Conservation (phyloP, 1,140 invertebrate species). For the Patella vulgata region DNA sequence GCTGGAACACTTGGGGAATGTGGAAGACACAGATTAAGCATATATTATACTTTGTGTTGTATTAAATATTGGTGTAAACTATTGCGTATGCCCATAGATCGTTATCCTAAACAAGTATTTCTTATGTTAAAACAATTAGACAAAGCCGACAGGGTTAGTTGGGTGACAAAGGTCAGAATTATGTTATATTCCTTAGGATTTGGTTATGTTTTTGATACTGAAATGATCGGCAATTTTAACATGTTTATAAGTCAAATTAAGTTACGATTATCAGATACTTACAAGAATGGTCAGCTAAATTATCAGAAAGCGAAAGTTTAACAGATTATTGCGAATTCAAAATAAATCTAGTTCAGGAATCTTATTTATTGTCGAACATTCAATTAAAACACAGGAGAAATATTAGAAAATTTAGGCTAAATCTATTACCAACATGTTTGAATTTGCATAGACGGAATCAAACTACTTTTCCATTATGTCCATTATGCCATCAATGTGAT, state of each 20-base stretch:
- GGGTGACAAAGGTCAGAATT: conserved; percentile 6
- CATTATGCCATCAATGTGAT: no score
- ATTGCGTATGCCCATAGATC: conserved; percentile 3
- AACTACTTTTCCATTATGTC: no score
- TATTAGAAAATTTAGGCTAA: no score
- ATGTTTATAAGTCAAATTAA: conserved; percentile 9
- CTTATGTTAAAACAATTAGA: conserved; percentile 14
- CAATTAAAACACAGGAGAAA: no score
- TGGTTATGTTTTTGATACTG: conserved; percentile 7
- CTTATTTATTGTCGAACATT: no score
- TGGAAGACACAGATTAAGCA: conserved; percentile 7
- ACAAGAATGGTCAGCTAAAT: no score
- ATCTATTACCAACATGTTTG: no score
- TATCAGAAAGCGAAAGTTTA: no score
- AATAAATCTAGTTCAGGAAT: no score
- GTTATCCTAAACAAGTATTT: conserved; percentile 15
- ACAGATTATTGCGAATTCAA: no score
- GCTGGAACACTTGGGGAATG: conserved; percentile 10
- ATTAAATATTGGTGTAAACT: conserved; percentile 24
- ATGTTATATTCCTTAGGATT: conserved; percentile 12
- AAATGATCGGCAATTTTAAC: conserved; percentile 8
- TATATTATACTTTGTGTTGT: conserved; percentile 2
- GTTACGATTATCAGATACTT: conserved; percentile 11
- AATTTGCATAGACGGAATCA: no score
- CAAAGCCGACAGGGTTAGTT: neutral